These are phyloP conservation scores for Drepanosiphum platanoidis DNA, from an alignment of 2,888 invertebrate species.

Conservation along the genomic window DNA sequence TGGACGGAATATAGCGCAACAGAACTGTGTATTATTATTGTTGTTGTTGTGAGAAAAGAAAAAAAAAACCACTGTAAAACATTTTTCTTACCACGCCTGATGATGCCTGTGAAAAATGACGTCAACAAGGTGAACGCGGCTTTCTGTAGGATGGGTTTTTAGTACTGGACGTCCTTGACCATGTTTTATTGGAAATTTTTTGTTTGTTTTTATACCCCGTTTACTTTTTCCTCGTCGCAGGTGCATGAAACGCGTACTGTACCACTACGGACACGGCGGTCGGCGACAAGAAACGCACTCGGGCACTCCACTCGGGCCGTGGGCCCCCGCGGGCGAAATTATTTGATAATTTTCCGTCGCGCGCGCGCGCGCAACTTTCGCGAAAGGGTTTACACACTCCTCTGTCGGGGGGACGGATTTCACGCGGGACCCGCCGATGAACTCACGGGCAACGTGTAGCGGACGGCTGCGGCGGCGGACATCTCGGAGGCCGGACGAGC, in stretches of 20 bases:
- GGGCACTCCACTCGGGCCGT: neutral
- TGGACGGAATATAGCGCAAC: constrained; percentile 5
- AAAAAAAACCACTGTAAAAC: constrained; percentile 37
- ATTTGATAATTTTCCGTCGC: neutral
- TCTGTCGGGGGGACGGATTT: neutral
- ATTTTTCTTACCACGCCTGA: constrained; percentile 60
- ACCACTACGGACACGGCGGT: neutral
- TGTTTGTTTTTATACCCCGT: constrained; percentile 38
- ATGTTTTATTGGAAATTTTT: constrained; percentile 56
- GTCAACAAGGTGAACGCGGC: constrained; percentile 60
- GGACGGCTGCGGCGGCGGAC: neutral
- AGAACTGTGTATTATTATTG: too few relatives aligned
- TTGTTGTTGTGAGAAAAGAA: too few relatives aligned
- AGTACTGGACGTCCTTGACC: constrained; percentile 62
- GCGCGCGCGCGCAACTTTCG: neutral
- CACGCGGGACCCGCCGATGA: neutral
- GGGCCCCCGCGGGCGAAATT: neutral
- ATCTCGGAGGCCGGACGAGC: constrained; percentile 32
- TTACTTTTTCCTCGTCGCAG: constrained; percentile 26
- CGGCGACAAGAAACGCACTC: too few relatives aligned
- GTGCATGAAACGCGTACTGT: neutral
- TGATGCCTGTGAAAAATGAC: constrained; percentile 51
- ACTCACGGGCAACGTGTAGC: constrained; percentile 3
- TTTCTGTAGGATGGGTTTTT: constrained; percentile 53
- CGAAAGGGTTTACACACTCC: neutral